These are phyloP conservation scores for Agrotis segetum DNA, from an alignment of 2,888 invertebrate genomes.

Conservation along the genomic window DNA sequence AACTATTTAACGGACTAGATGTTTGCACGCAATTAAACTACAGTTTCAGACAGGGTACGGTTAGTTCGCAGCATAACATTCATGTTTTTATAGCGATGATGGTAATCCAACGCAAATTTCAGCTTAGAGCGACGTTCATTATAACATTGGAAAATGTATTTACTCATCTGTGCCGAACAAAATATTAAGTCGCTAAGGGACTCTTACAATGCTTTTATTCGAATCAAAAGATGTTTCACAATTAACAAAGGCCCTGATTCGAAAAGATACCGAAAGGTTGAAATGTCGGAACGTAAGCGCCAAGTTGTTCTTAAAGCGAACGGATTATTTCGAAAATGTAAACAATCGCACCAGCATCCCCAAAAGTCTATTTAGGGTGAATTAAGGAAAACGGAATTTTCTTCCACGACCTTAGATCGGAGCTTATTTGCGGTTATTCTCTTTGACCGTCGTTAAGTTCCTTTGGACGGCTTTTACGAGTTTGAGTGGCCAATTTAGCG, in stretches of 20 bases:
- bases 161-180: conserved; percentile 14
- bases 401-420: conserved; percentile 87
- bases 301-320: conserved; percentile 74
- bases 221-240: conserved; percentile 55
- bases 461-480: conserved; percentile 89
- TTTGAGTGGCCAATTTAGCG: conserved; percentile 90
- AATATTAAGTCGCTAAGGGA: conserved; percentile 24
- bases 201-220: conserved; percentile 37
- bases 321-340: conserved; percentile 85
- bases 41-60: conserved; percentile 51
- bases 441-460: conserved; percentile 91
- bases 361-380: conserved; percentile 87
- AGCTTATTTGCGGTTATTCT: conserved; percentile 91
- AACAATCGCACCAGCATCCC: conserved; percentile 83
- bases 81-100: conserved; percentile 20
- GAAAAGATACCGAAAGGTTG: conserved; percentile 52
- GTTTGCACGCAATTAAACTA: conserved; percentile 77
- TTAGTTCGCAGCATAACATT: conserved; percentile 14
- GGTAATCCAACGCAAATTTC: conserved; percentile 7
- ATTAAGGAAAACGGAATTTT: conserved; percentile 89
- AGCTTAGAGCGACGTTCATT: conserved; percentile 15
- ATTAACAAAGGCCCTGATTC: conserved; percentile 56
- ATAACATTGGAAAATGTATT: conserved; percentile 31
- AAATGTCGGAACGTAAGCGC: conserved; percentile 68
- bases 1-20: conserved; percentile 71